Percentiles rank a stretch among this genome's conserved stretches.
Evolutionary conservation across 2,113 vertebrate genomes (phyloP).

Genomic region (Loxodonta africana): DNA sequence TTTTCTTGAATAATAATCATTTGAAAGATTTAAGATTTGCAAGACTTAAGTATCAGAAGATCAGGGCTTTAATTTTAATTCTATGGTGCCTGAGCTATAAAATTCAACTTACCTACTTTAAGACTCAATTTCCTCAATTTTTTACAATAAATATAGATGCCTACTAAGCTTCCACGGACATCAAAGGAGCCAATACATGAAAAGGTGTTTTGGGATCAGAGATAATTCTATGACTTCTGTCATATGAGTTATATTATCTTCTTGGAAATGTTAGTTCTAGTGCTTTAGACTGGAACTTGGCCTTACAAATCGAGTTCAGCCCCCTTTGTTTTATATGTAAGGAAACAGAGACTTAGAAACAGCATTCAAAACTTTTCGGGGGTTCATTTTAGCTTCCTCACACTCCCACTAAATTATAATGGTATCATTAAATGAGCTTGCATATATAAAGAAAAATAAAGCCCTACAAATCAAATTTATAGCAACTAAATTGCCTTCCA

Average conservation of each 20-base stretch:
- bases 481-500: not conserved
- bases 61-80: not conserved
- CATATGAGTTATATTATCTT: not conserved
- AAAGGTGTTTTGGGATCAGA: not conserved
- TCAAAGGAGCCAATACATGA: not conserved
- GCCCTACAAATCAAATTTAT: not conserved
- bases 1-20: not conserved
- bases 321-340: not conserved
- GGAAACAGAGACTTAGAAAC: not conserved
- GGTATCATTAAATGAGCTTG: not conserved
- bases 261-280: not conserved
- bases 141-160: not conserved
- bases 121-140: not conserved
- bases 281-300: not conserved
- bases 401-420: not conserved
- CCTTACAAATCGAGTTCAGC: not conserved
- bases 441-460: constrained; percentile 2
- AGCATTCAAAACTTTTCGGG: not conserved
- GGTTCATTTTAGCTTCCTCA: not conserved
- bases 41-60: constrained; percentile 26
- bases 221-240: constrained; percentile 5
- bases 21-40: not conserved
- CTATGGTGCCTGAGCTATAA: not conserved
- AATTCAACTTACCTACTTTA: not conserved
- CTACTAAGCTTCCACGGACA: not conserved